A percentile compares a stretch with the other conserved stretches of the same genome.
Evolutionary conservation across 2,797 vertebrate species (phyloP).

Genomic region (Eurystomus glaucurus): DNA sequence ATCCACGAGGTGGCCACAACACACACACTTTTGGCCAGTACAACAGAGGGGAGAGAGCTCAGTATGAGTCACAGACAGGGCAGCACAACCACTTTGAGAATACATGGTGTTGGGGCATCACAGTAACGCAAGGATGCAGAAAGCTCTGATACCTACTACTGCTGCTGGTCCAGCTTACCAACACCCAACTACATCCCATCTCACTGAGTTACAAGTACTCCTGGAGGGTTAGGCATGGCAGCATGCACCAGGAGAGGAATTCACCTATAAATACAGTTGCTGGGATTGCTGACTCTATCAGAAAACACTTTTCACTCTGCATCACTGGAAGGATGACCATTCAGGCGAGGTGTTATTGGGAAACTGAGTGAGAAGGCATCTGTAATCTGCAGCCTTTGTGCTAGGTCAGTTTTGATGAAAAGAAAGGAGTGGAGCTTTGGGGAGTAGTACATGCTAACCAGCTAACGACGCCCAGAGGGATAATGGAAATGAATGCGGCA

Average conservation of each 20-base stretch:
- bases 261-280: background rate
- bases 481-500: background rate
- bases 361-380: background rate
- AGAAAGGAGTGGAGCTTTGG: background rate
- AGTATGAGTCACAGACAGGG: background rate
- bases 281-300: background rate
- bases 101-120: background rate
- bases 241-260: background rate
- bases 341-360: background rate
- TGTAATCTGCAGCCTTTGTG: background rate
- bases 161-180: background rate
- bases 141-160: background rate
- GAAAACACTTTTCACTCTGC: background rate
- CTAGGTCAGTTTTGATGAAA: background rate
- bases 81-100: background rate
- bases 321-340: background rate
- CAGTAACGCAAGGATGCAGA: background rate
- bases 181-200: background rate
- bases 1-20: background rate
- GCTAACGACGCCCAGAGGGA: background rate
- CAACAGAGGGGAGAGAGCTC: rapidly evolving
- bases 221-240: background rate
- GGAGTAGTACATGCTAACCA: background rate
- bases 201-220: background rate
- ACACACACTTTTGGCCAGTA: background rate